Evolutionary conservation across 2,113 vertebrate species (phyloP), one percentile per base, ranked within the genome.

Genomic region (Crotophaga sulcirostris): DNA sequence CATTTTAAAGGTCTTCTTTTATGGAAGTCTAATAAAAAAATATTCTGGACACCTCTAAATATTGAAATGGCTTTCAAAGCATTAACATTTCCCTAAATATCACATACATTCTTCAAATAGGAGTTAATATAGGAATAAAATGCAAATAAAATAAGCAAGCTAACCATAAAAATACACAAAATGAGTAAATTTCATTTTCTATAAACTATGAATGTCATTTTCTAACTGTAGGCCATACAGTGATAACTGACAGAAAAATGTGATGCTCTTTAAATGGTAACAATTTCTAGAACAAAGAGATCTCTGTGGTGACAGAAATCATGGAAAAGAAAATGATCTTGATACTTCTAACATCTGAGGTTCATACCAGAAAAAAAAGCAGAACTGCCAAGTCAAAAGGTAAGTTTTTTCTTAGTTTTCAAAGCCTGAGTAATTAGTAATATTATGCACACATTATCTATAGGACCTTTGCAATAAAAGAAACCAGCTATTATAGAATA

Each of bases 71-170:
- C 66, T 79, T 94, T 73, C 64, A 87, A 78, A 89, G 81, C 70
- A 85, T 38, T 74, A 68, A 72, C 92, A 95, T 96, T 96, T 95
- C 93, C 96, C 96, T 95, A 95, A 96, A 94, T 89, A 87, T 91
- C 84, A 59, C 88, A 93, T 96, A 75, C 64, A 94, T 93, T 78
- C 80, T 84, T 80, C 78, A 89, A 90, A 90, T 97, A 93, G 83
- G 77, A 95, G 67, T 84, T 83, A 96, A 82, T 90, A 86, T 97
- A 91, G 97, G 78, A 90, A 97, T 97, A 84, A 96, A 94, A 97
- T 95, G 97, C 97, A 97, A 95, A 97, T 90, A 90, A 94, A 72
- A 34, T 26, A 96, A 90, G 90, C 38, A 66, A 81, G 68, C 60
- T 75, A 55, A 38, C 90, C 92, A 92, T 95, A 90, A 96, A 96